Evolutionary conservation across 2,888 invertebrate species (phyloP), one percentile per base, ranked within the genome.

Genomic region (Amphipyra berbera): DNA sequence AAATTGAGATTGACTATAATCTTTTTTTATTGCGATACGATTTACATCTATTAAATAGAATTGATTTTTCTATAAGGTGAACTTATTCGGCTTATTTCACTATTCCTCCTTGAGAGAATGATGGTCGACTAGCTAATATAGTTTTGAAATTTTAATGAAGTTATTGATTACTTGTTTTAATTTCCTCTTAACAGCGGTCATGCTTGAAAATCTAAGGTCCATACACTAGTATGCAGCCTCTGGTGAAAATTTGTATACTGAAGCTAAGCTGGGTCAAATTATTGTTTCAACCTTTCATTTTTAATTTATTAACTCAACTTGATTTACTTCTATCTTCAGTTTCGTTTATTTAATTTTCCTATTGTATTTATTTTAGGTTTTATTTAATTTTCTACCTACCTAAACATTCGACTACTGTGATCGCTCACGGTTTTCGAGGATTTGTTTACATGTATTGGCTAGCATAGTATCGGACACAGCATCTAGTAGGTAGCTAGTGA

Each of bases 401-500:
- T 21, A 42, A 42, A 33, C 14, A 5, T 10, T 10, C 10, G 8
- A 9, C 21, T 12, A n/a, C 10, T 21, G 21, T 21, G 21, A 21
- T 21, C 21, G 21, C 21, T 13, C 8, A 42, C 10, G 6, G 12
- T 50, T 54, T 40, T 54, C 14, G 8, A 41, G 15, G 15, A 50
- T 68, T 68, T 46, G 59, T 68, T 64, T 62, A 58, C 59, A 68
- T 42, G 30, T 69, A 66, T 54, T 73, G 40, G 48, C 56, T 42
- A 41, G 40, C 21, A 6, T 13, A 57, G n/a, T 72, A 72, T 72
- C 72, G 41, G 56, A 50, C 38, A 54, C 53, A 54, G 27, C 21
- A 72, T 72, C 72, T 69, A 58, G 60, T 66, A 61, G 55, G 77
- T 65, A 73, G 68, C 73, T 61, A 55, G 62, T 67, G 63, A 73